Evolutionary conservation across 2,797 vertebrate genomes (phyloP), one percentile per base, ranked within the genome.

Genomic region (Sebastes umbrosus): DNA sequence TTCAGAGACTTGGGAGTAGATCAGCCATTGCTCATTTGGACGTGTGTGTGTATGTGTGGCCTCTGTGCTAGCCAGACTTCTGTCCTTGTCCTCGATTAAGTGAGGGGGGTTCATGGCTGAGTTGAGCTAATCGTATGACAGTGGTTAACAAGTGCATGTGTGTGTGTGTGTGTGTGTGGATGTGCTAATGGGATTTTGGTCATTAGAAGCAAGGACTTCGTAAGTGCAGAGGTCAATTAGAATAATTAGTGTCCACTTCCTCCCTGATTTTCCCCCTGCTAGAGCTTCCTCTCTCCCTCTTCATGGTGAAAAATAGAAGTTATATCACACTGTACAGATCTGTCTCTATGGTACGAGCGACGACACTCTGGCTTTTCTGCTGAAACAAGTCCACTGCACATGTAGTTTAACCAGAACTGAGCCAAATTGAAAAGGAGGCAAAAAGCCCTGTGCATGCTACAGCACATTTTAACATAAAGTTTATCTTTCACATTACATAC

Each of bases 61-160:
- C 25, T 68, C 25, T 31, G 43, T 31, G 11, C 27, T 68, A 16
- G 46, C 74, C 79, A 79, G 67, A 80, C 67, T 68, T 79, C 50
- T 73, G 77, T 89, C 87, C 84, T 89, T 90, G 84, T 84, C 86
- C 81, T 88, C 67, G 2, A 63, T 87, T 80, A 90, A 78, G 63
- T 52, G 68, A 54, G 43, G 34, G 39, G 58, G 39, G 31, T 80
- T 90, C 79, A 91, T 80, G 84, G 82, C 73, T 86, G 80, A 89
- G 83, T 89, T 87, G 80, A 93, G 88, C 77, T 90, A 88, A 90
- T 90, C 88, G 80, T 79, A 75, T 86, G 78, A 89, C 77, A 66
- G 39, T 46, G 68, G 81, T 86, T 80, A 89, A 86, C 78, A 80
- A 64, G 64, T 82, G 62, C 76, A 79, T 70, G 71, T 82, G 36